A percentile compares a stretch with the other conserved stretches of the same genome.
Evolutionary conservation across 2,888 invertebrate species (phyloP).

Genomic region (Dolichopus griseipennis): DNA sequence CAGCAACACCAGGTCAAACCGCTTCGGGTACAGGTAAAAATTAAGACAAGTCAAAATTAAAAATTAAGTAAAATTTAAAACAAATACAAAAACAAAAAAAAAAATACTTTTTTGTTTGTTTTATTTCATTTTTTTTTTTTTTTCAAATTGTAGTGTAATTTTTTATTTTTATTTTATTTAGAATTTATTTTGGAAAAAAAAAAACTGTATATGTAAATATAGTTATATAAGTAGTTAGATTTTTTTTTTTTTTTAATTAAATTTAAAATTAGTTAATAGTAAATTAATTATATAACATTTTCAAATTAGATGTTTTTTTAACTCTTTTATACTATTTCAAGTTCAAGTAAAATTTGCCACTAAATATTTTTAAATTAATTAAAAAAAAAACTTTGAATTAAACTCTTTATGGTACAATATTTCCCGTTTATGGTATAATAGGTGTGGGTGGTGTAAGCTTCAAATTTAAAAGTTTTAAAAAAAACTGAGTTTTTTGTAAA

Average conservation of each 20-base stretch:
- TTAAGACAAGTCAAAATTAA: background rate
- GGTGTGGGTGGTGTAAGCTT: no score
- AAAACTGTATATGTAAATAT: constrained; percentile 17
- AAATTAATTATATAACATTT: background rate
- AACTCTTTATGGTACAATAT: no score
- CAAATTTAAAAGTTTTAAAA: no score
- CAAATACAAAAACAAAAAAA: constrained; percentile 8
- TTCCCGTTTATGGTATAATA: no score
- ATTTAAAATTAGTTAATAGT: no score
- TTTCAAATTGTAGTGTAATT: no score
- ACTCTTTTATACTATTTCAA: constrained; percentile 5
- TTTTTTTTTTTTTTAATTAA: constrained; percentile 11
- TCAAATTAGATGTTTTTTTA: constrained; percentile 14
- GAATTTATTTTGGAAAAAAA: background rate
- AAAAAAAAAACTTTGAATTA: no score
- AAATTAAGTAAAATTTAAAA: background rate
- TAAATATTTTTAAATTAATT: no score
- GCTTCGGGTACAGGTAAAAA: constrained; percentile 31
- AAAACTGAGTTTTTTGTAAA: no score
- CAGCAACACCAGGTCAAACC: constrained; percentile 30
- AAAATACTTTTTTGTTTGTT: background rate
- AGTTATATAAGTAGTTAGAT: constrained; percentile 20
- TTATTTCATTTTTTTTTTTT: constrained; percentile 14
- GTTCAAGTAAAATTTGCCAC: no score
- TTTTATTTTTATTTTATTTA: background rate